Conservation (phyloP, 2,797 vertebrate genomes). For the Pristis pectinata region DNA sequence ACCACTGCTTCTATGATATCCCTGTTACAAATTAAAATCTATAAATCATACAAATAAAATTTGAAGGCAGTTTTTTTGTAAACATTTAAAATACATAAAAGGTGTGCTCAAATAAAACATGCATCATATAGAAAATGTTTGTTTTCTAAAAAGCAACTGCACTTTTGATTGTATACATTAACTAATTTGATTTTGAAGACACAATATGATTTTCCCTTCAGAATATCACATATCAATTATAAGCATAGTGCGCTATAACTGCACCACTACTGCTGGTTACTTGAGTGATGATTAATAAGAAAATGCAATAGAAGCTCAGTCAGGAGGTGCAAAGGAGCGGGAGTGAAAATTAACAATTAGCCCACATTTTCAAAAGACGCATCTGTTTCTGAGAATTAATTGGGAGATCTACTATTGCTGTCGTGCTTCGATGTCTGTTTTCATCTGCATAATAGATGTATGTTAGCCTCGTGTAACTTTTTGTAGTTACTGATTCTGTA, state of each 20-base stretch:
- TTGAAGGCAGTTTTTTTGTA: neutral
- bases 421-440: neutral
- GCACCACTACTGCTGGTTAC: neutral
- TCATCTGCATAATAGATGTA: neutral
- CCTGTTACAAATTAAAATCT: constrained; percentile 45
- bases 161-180: neutral
- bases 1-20: constrained; percentile 49
- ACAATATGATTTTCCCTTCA: neutral
- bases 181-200: neutral
- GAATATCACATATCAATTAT: neutral
- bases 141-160: neutral
- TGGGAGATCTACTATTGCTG: neutral
- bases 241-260: neutral
- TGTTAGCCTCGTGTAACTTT: neutral
- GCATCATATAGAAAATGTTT: neutral
- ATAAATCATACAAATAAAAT: neutral
- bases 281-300: neutral
- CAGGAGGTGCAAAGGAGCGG: neutral
- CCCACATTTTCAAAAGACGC: neutral
- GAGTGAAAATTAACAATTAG: neutral
- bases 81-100: neutral
- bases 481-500: neutral
- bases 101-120: neutral
- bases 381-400: neutral
- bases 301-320: neutral